Conservation (phyloP, 2,113 vertebrate species). For the Aptenodytes patagonicus region DNA sequence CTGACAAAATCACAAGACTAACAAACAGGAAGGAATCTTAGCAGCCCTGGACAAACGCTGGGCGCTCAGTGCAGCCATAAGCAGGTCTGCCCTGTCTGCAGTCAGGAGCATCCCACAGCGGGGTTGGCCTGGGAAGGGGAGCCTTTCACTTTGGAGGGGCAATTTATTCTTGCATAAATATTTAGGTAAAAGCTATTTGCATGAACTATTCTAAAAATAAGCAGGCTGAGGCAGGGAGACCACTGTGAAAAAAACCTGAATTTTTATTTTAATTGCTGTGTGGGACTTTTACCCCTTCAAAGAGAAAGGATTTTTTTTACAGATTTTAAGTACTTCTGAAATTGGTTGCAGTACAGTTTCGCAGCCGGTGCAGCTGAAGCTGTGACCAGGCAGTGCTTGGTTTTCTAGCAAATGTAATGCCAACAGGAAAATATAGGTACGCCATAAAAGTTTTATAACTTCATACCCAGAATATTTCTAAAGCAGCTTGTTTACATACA, state of each 20-base stretch:
- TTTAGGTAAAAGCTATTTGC: background rate
- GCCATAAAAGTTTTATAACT: background rate
- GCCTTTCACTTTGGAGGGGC: background rate
- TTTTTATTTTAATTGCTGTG: background rate
- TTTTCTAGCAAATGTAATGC: background rate
- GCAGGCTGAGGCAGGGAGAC: background rate
- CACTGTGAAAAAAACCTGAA: background rate
- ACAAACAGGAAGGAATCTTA: fast-evolving
- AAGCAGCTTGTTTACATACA: background rate
- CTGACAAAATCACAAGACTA: background rate
- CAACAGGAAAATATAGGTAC: background rate
- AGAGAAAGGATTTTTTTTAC: background rate
- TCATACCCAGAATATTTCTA: background rate
- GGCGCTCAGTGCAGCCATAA: background rate
- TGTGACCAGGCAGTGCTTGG: background rate
- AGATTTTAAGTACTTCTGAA: background rate
- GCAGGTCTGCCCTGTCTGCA: background rate
- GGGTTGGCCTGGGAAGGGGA: fast-evolving
- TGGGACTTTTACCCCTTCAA: fast-evolving
- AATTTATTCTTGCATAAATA: background rate
- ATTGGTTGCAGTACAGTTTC: background rate
- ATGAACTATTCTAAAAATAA: background rate
- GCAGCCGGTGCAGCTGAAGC: background rate
- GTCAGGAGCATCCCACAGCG: fast-evolving
- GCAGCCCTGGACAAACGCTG: background rate